Base-by-base conservation (phyloP, 2,888 invertebrate species). In the Aleiodes alternator region DNA sequence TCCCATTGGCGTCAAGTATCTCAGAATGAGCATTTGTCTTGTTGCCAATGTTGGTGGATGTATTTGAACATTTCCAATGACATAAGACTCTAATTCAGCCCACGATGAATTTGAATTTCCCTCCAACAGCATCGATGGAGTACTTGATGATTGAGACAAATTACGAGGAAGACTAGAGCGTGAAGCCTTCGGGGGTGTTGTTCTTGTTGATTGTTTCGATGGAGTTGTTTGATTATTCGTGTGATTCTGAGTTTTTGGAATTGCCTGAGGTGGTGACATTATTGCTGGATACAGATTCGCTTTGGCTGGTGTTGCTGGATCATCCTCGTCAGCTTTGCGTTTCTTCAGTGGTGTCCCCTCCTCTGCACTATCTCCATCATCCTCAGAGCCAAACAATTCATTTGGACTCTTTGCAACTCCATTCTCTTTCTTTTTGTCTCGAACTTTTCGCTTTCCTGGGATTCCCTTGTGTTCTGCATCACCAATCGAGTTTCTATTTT, bases 1-100 rank as follows among this genome's bases (percentile, higher is more conserved):
- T 12, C 98, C 99, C 93, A 98, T 95, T 0, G 98, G 97, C 4
- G 97, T 96, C n/a, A 99, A 92, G 88, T 98, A 99, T 82, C 97
- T 93, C 38, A 99, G 90, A 84, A 98, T 97, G 2, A 98, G 92
- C 91, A 98, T 95, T 89, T 98, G 98, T 87, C 95, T 94, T 43
- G 98, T 97, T 0, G 96, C 95, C 71, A 94, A 91, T 0, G 96
- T 96, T 2, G 97, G 94, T 7, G 99, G 99, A 88, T 95, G 94
- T 82, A 98, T 94, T 86, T 96, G 96, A 81, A 97, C 96, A 48
- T 94, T 95, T 82, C 97, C 97, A 82, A 97, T 96, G 76, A 98
- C 94, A 83, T 95, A 95, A 0, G 94, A 95, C 88, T 97, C 96
- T 92, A 97, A 93, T 90, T 97, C 96, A 0, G 95, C 95, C 97